A percentile compares a stretch with the other conserved stretches of the same genome.
These are phyloP conservation scores for Odobenus rosmarus DNA, from an alignment of 2,113 vertebrate genomes.

Conservation along the genomic window DNA sequence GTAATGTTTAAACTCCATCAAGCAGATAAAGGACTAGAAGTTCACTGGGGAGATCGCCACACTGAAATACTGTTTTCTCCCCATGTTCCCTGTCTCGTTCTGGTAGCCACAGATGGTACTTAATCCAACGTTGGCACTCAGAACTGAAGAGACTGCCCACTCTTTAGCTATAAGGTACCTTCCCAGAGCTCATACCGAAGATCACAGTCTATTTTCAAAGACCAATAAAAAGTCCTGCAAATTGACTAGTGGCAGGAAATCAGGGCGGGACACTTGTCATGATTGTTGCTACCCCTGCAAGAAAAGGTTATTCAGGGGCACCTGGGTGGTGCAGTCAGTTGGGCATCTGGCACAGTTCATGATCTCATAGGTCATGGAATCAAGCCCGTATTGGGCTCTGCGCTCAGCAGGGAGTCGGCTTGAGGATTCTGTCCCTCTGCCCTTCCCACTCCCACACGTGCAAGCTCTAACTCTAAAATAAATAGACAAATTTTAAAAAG, in stretches of 20 bases:
- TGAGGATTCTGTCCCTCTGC: not conserved
- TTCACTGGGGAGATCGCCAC: not conserved
- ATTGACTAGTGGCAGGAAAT: not conserved
- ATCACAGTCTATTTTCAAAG: not conserved
- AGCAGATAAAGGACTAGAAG: not conserved
- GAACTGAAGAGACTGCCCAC: not conserved
- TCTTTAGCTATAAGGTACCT: not conserved
- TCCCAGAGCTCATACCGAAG: not conserved
- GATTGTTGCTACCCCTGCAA: not conserved
- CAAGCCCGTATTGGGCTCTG: fast-evolving
- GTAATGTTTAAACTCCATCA: not conserved
- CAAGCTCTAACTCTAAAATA: not conserved
- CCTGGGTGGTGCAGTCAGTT: not conserved
- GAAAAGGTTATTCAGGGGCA: not conserved
- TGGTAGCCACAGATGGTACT: not conserved
- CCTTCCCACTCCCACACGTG: not conserved
- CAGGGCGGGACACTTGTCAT: not conserved
- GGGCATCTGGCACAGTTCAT: not conserved
- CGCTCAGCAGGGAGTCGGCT: not conserved
- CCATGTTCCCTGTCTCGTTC: not conserved
- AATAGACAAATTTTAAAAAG: not conserved
- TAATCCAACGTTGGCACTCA: not conserved
- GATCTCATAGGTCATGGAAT: not conserved
- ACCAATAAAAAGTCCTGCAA: not conserved
- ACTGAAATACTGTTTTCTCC: not conserved